Base-by-base conservation (phyloP, 2,888 invertebrate species). In the Drosophila paranaensis region DNA sequence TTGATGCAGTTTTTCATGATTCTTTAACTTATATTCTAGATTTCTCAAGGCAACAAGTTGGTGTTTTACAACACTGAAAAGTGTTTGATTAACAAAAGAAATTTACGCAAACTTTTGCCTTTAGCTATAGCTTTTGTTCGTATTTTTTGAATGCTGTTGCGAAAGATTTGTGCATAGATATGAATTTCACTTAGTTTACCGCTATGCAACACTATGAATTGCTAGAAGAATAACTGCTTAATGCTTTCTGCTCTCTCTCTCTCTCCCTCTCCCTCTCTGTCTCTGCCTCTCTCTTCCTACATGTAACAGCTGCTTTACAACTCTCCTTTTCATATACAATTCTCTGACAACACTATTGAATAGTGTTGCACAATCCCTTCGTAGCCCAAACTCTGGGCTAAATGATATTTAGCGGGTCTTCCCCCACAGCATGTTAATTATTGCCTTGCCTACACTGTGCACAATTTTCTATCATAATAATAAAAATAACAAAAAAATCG, bases 391-490 rank as follows among this genome's bases (percentile, higher is more conserved):
- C 14, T 30, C 5, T 3, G n/a, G 6, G 1, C 0, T 6, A 43
- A 43, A 43, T 43, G 10, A 20, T 13, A 27, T 35, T 35, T n/a
- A 16, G 46, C 35, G 16, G 37, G 48, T 13, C 13, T 27, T 37
- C n/a, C 27, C 27, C 37, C 58, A 33, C 13, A 45, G 50, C 27
- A 11, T 16, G 1, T 20, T 27, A 46, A 20, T 27, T 20, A 2
- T 2, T 20, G 20, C 20, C 20, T 20, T 10, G 13, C n/a, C 6
- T 6, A 14, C 48, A 37, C 13, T 48, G 37, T 13, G 58, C 45
- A 51, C 13, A 33, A 42, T 39, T 43, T 33, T 39, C 27, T 56
- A 55, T 45, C 37, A 61, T 54, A 30, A 54, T 13, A 50, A 50
- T 14, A 27, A 9, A 2, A 25, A 35, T 25, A 5, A 27, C 27